Base-by-base conservation (phyloP, 2,113 vertebrate species). In the human region DNA sequence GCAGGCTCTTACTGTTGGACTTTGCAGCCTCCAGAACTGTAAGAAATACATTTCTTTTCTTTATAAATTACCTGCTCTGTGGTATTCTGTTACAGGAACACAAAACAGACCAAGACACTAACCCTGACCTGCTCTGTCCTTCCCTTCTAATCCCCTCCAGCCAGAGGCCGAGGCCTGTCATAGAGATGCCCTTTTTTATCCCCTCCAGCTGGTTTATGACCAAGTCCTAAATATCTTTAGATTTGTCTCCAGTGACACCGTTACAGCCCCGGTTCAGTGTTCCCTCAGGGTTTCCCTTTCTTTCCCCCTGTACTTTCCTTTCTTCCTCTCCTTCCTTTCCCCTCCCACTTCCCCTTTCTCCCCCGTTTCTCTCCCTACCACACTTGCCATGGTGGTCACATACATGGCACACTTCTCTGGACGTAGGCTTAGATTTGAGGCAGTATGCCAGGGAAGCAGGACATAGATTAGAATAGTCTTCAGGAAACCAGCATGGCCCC, bases 221-320 rank as follows among this genome's bases (percentile, higher is more conserved):
- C 7, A 6, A 4, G 82, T 35, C 55, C 64, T 73, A 16, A 40
- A 0, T 9, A 1, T 5, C 32, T 18, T 11, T 0, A 11, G 0
- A 45, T 70, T 8, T 22, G 38, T 73, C 43, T 86, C 14, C n/a
- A 5, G 1, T 1, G 14, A 38, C 64, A 22, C 40, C 0, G 32
- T 11, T 55, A 1, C 27, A 6, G 45, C 61, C 25, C 59, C 14
- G 0, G n/a, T 8, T 72, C 30, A 13, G 22, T 30, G 22, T 57
- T n/a, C 1, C 10, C 38, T 68, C 17, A 11, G 43, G 43, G 32
- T 66, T 35, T 70, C 66, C 66, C 66, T 70, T 70, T 35, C 30
- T 43, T 14, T 25, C 43, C 23, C 40, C 73, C 6, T 40, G 25
- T 61, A 5, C 73, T 30, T 43, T 6, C 25, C 73, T 45, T 12